phyloP scores from a whole-genome alignment of 2,888 invertebrate genomes.

The Mesoligia furuncula region DNA sequence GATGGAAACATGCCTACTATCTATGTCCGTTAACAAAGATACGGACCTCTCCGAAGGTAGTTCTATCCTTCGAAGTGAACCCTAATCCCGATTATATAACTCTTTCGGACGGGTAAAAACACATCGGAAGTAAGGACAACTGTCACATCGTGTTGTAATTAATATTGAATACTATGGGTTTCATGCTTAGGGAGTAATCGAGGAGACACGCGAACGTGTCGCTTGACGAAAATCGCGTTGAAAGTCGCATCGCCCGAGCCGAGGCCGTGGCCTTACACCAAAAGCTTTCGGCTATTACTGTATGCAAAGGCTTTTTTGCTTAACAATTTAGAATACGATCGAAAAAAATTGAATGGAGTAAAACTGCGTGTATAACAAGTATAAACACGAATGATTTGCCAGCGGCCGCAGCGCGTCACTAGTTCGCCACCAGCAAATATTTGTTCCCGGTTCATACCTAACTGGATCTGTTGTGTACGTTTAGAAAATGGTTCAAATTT shows the following conservation, averaged over 20 bases:
- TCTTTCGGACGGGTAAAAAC: neutral
- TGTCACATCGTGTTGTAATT: neutral
- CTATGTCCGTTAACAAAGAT: neutral
- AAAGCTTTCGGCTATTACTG: neutral
- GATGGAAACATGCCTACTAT: neutral
- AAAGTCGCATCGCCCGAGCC: neutral
- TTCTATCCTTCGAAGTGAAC: neutral
- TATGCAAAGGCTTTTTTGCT: neutral
- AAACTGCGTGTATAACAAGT: slow-evolving; percentile 54
- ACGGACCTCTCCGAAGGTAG: neutral
- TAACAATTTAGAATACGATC: slow-evolving; percentile 46
- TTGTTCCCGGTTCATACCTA: slow-evolving; percentile 56
- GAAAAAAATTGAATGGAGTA: slow-evolving; percentile 47
- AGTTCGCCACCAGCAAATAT: slow-evolving; percentile 61
- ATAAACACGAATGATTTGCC: slow-evolving; percentile 64
- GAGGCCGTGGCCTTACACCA: too few relatives aligned
- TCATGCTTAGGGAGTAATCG: neutral
- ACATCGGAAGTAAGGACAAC: neutral
- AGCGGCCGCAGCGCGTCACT: slow-evolving; percentile 57
- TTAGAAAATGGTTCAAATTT: slow-evolving; percentile 55
- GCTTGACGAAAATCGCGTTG: neutral
- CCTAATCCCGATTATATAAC: neutral
- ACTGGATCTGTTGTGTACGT: slow-evolving; percentile 53
- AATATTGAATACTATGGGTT: neutral
- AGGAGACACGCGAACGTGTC: neutral